phyloP scores from a whole-genome alignment of 2,888 invertebrate species.

The Caenorhabditis macrosperma region DNA sequence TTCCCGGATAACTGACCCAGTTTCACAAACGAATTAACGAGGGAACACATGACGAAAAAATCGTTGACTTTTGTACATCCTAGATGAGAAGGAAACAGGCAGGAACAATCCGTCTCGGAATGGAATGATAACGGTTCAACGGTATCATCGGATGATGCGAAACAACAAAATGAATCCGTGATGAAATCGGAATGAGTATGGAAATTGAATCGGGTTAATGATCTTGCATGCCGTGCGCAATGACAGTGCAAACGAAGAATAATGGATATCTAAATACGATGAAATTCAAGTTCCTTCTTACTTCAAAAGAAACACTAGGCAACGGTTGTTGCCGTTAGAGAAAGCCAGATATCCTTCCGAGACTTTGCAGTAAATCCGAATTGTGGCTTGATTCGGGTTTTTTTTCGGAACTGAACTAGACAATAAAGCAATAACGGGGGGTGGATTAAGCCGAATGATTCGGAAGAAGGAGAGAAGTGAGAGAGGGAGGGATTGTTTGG shows the following conservation, averaged over 20 bases:
- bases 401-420: conserved; percentile 33
- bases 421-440: conserved; percentile 30
- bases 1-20: conserved; percentile 47
- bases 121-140: conserved; percentile 21
- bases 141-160: conserved; percentile 13
- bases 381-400: conserved; percentile 28
- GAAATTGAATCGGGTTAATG: conserved; percentile 59
- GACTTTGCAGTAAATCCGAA: too few relatives aligned
- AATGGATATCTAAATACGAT: conserved; percentile 27
- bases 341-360: too few relatives aligned
- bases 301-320: neutral
- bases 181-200: conserved; percentile 45
- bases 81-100: neutral
- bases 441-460: conserved; percentile 37
- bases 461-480: conserved; percentile 8
- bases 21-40: conserved; percentile 19
- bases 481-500: conserved; percentile 22
- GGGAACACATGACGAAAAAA: neutral
- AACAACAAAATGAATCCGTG: conserved; percentile 39
- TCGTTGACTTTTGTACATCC: too few relatives aligned
- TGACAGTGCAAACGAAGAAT: conserved; percentile 29
- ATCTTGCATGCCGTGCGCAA: conserved; percentile 37
- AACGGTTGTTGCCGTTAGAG: too few relatives aligned
- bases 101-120: too few relatives aligned
- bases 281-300: conserved; percentile 9